These are phyloP conservation scores for Andrena cerasifolii DNA, from an alignment of 1,140 invertebrate species.

Conservation along the genomic window DNA sequence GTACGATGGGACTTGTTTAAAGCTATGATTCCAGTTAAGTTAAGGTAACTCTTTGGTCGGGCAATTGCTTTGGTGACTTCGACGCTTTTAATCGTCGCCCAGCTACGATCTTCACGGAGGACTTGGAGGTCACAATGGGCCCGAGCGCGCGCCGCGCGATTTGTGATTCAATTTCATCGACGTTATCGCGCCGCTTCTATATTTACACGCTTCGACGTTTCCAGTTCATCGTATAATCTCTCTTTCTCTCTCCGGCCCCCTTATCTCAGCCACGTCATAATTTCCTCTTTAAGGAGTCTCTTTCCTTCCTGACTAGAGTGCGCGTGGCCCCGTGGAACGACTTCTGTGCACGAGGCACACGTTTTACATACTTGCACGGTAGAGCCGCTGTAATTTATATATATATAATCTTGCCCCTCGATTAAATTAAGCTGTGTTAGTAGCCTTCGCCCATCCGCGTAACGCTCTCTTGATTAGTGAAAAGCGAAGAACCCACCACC, in stretches of 20 bases:
- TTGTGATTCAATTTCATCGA: not conserved
- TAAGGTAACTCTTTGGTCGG: conserved; percentile 4
- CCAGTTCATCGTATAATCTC: conserved; percentile 10
- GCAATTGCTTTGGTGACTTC: not conserved
- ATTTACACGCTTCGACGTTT: conserved; percentile 1
- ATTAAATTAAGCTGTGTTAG: conserved; percentile 47
- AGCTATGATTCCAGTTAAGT: too few species aligned
- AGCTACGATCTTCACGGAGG: not conserved
- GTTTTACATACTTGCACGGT: too few species aligned
- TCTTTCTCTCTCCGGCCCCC: too few species aligned
- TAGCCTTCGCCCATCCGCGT: conserved; percentile 47
- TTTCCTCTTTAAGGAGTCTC: conserved; percentile 33
- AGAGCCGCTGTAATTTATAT: too few species aligned
- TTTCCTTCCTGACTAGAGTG: conserved; percentile 49
- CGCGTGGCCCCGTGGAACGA: not conserved
- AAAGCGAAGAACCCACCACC: conserved; percentile 76
- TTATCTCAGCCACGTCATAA: conserved; percentile 42
- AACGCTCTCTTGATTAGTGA: conserved; percentile 68
- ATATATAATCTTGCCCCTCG: too few species aligned
- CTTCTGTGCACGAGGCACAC: not conserved
- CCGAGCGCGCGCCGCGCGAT: not conserved
- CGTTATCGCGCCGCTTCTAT: conserved; percentile 6
- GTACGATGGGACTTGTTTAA: too few species aligned
- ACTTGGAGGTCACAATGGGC: not conserved
- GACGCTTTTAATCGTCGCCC: not conserved